Conservation (phyloP, 2,888 invertebrate species). For the Caenorhabditis virilis region DNA sequence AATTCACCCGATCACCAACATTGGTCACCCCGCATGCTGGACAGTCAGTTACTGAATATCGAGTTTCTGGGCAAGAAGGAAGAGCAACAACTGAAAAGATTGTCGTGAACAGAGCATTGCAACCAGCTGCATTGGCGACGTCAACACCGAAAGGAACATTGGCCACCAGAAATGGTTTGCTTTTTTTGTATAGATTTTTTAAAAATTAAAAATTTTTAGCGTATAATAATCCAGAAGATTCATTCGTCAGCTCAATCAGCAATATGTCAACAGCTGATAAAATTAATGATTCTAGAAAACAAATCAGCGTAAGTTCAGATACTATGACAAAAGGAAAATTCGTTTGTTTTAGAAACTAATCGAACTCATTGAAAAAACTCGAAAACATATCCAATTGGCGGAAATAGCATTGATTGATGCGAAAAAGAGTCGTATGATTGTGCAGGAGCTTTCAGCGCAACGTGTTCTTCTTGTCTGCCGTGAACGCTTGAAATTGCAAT, state of each 20-base stretch:
- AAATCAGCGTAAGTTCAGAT: conserved; percentile 20
- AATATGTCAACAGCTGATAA: conserved; percentile 37
- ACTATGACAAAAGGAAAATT: too few species aligned
- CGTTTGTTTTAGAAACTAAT: conserved; percentile 24
- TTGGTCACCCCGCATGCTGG: conserved; percentile 41
- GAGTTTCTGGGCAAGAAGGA: conserved; percentile 34
- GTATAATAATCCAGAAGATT: conserved; percentile 19
- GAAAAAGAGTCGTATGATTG: conserved; percentile 32
- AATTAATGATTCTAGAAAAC: conserved; percentile 26
- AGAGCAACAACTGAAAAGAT: conserved; percentile 29
- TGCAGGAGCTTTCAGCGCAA: conserved; percentile 42
- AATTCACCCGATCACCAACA: conserved; percentile 32
- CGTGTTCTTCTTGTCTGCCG: conserved; percentile 41
- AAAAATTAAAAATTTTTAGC: not conserved
- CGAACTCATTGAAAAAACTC: conserved; percentile 32
- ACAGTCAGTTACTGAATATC: conserved; percentile 36
- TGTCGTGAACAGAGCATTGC: conserved; percentile 21
- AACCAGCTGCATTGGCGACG: conserved; percentile 35
- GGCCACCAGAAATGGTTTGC: conserved; percentile 7
- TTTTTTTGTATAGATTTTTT: not conserved
- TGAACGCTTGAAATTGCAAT: conserved; percentile 37
- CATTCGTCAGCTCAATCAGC: conserved; percentile 47
- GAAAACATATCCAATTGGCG: conserved; percentile 41
- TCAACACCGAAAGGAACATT: conserved; percentile 40
- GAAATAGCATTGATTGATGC: conserved; percentile 38